Evolutionary conservation across 2,113 vertebrate genomes (phyloP).

Genomic region (Vireo altiloquus): DNA sequence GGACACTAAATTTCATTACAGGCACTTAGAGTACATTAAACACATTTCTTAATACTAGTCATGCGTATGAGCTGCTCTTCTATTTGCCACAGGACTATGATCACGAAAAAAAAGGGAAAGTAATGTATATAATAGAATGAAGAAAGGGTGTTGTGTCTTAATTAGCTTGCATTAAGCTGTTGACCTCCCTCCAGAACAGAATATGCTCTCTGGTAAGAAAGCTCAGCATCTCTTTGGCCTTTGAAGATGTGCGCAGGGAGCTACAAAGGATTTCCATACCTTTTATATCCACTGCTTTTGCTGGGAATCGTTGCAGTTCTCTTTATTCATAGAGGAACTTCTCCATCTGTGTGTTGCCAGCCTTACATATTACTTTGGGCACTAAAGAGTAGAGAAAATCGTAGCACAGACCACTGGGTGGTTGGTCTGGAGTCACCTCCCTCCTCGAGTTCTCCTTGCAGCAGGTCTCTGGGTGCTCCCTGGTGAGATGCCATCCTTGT

Average conservation of each 20-base stretch:
- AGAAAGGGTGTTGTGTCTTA: background rate
- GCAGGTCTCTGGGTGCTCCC: background rate
- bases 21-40: background rate
- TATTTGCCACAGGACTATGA: background rate
- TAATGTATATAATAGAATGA: background rate
- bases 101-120: background rate
- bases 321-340: background rate
- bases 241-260: background rate
- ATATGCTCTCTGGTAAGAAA: background rate
- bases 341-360: background rate
- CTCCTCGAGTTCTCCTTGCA: background rate
- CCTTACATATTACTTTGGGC: background rate
- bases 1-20: background rate
- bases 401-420: background rate
- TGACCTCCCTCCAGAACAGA: background rate
- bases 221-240: background rate
- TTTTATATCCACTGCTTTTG: background rate
- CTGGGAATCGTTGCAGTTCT: background rate
- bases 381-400: background rate
- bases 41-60: background rate
- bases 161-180: background rate
- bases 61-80: background rate
- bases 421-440: background rate
- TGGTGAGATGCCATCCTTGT: background rate
- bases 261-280: background rate